Evolutionary conservation across 1,140 invertebrate genomes (phyloP).

Genomic region (Nomia melanderi): DNA sequence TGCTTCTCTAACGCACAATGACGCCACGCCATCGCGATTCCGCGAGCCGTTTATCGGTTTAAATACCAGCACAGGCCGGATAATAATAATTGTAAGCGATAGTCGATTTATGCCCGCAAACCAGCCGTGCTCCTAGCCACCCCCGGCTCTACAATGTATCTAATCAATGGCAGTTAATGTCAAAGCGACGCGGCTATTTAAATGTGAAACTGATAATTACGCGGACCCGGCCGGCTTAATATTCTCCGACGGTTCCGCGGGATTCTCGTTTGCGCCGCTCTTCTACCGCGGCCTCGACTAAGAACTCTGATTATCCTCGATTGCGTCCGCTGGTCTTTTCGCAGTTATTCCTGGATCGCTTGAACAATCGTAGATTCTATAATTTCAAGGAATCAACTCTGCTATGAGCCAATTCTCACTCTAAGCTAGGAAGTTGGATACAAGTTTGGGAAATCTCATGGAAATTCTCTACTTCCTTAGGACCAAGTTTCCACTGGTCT

Average conservation of each 20-base stretch:
- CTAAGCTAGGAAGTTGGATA: no score
- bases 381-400: no score
- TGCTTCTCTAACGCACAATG: conserved; percentile 39
- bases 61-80: conserved; percentile 40
- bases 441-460: no score
- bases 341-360: no score
- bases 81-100: conserved; percentile 52
- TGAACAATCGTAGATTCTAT: no score
- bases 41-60: conserved; percentile 55
- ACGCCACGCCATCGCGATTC: conserved; percentile 42
- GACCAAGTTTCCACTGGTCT: no score
- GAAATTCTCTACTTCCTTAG: no score
- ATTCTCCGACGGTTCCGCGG: conserved; percentile 4
- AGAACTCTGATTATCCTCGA: no score
- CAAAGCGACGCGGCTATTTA: conserved; percentile 11
- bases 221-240: neutral
- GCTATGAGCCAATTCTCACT: no score
- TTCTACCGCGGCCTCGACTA: no score
- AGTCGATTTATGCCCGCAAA: conserved; percentile 42
- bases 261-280: neutral
- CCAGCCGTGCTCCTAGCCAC: conserved; percentile 28
- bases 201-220: conserved; percentile 35
- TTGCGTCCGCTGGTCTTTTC: no score
- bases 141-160: conserved; percentile 25
- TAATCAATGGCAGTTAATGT: conserved; percentile 46